Percentiles rank a stretch among this genome's conserved stretches.
phyloP scores from a whole-genome alignment of 2,113 vertebrate species.

The Seriola aureovittata region DNA sequence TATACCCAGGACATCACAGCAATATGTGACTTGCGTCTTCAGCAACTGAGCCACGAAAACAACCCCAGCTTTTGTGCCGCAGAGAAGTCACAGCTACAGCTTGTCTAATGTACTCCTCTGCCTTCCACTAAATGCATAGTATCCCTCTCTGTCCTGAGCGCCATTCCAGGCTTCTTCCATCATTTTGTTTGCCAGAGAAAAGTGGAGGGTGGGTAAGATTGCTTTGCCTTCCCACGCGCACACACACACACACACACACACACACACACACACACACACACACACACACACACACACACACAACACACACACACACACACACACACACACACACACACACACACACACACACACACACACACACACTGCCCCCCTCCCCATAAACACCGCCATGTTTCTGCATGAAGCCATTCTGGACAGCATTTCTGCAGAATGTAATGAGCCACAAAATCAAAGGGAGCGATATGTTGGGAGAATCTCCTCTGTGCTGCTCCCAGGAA shows the following conservation, averaged over 20 bases:
- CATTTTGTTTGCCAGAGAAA: slow-evolving; percentile 52
- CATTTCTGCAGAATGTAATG: slow-evolving; percentile 50
- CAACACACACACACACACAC: background rate
- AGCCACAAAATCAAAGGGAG: slow-evolving; percentile 53
- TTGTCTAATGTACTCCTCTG: background rate
- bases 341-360: background rate
- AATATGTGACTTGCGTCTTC: slow-evolving; percentile 26
- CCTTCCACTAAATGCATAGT: slow-evolving; percentile 55
- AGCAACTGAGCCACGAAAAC: background rate
- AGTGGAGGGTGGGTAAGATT: slow-evolving; percentile 40
- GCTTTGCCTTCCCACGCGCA: slow-evolving; percentile 13
- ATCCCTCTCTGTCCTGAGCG: slow-evolving; percentile 15
- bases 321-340: background rate
- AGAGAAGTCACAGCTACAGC: background rate
- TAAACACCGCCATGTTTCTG: slow-evolving; percentile 31
- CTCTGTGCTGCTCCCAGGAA: slow-evolving; percentile 29
- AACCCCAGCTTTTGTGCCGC: background rate
- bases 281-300: background rate
- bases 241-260: background rate
- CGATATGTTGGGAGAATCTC: slow-evolving; percentile 27
- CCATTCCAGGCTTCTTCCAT: slow-evolving; percentile 47
- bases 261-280: background rate
- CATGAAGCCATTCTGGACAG: slow-evolving; percentile 8
- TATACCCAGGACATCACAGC: slow-evolving; percentile 15
- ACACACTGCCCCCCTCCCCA: background rate